Evolutionary conservation across 2,113 vertebrate species (phyloP).

Genomic region (Geococcyx californianus): DNA sequence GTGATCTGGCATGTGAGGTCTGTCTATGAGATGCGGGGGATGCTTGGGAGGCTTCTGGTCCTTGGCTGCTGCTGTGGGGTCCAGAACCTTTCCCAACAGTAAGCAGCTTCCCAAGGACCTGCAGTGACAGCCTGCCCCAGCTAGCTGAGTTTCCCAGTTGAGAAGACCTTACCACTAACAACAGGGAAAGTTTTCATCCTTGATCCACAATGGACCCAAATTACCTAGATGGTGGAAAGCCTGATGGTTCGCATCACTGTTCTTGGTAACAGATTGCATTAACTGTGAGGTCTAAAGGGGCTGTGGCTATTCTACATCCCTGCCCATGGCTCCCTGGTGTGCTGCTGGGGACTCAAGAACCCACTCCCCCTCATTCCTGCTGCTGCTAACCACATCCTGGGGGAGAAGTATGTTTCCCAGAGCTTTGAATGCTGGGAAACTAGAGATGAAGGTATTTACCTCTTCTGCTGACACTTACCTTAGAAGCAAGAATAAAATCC

Average conservation of each 20-base stretch:
- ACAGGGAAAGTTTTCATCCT: background rate
- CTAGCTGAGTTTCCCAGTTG: background rate
- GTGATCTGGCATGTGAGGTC: fast-evolving
- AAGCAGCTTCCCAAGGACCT: background rate
- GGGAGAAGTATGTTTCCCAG: background rate
- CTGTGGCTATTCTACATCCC: background rate
- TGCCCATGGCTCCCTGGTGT: fast-evolving
- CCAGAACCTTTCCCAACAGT: background rate
- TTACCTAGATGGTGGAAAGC: background rate
- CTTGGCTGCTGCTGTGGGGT: background rate
- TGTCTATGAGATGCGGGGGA: fast-evolving
- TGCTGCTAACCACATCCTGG: background rate
- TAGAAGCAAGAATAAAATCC: background rate
- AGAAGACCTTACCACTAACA: background rate
- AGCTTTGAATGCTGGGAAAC: background rate
- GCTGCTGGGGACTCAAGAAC: background rate
- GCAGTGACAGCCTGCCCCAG: background rate
- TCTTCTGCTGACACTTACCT: background rate
- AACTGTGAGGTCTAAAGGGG: background rate
- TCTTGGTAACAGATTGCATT: background rate
- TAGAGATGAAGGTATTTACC: background rate
- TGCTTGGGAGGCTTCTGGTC: background rate
- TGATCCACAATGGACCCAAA: fast-evolving
- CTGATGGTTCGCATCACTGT: background rate
- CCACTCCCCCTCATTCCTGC: background rate